phyloP scores from a whole-genome alignment of 2,888 invertebrate genomes.

The Galerucella pusilla region DNA sequence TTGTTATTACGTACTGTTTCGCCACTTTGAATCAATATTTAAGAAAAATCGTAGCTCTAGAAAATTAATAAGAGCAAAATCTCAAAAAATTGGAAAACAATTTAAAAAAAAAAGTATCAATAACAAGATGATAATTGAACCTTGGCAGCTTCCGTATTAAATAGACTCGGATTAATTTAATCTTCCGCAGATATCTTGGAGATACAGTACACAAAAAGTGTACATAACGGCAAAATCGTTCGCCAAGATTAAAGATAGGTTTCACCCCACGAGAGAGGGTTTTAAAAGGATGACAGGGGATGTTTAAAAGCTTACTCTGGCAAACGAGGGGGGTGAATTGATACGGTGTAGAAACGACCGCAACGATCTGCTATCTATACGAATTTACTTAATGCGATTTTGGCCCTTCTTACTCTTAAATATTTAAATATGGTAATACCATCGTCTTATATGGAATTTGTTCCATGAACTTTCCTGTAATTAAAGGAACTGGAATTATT shows the following conservation, averaged over 20 bases:
- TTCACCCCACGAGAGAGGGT: constrained; percentile 48
- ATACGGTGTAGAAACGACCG: constrained; percentile 39
- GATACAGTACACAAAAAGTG: constrained; percentile 25
- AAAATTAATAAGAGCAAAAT: background rate
- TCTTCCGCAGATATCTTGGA: constrained; percentile 18
- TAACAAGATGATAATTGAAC: background rate
- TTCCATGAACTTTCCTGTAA: background rate
- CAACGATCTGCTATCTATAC: constrained; percentile 40
- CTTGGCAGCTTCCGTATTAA: background rate
- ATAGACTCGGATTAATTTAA: constrained; percentile 14
- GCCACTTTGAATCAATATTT: too few relatives aligned
- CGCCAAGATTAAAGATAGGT: constrained; percentile 51
- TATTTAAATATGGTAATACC: constrained; percentile 42
- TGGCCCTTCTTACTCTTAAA: constrained; percentile 41
- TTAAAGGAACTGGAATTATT: background rate
- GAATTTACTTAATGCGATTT: constrained; percentile 46
- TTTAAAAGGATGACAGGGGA: constrained; percentile 44
- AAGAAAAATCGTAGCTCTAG: too few relatives aligned
- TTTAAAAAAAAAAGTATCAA: background rate
- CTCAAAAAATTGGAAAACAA: background rate
- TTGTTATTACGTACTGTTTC: too few relatives aligned
- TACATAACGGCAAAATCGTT: constrained; percentile 35
- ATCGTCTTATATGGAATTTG: too few relatives aligned
- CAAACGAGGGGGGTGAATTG: constrained; percentile 41
- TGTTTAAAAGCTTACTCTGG: constrained; percentile 46